Evolutionary conservation across 1,140 invertebrate genomes (phyloP).

Genomic region (Calosoma granatense): DNA sequence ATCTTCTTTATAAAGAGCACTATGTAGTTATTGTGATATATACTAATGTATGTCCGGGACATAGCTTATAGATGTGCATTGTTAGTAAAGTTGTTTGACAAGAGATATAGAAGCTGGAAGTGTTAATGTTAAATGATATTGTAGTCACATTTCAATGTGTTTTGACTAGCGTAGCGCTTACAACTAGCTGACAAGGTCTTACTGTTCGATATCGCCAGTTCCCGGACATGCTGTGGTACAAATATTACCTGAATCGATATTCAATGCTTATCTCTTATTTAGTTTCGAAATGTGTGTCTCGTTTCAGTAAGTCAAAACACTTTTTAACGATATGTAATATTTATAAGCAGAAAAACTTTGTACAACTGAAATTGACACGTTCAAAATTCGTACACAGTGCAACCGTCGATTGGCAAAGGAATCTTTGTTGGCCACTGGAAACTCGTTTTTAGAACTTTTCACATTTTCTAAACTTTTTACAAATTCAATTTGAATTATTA

Average conservation of each 20-base stretch:
- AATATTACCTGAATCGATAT: not conserved
- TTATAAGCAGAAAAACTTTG: not conserved
- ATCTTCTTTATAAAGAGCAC: not conserved
- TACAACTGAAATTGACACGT: too few species aligned
- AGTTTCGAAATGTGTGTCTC: not conserved
- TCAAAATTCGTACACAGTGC: not conserved
- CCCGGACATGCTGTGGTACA: not conserved
- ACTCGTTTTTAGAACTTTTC: not conserved
- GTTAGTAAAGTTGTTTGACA: not conserved
- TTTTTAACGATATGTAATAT: not conserved
- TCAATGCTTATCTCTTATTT: slow-evolving; percentile 3
- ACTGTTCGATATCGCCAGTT: not conserved
- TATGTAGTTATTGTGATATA: not conserved
- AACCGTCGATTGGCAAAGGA: not conserved
- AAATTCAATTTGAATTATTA: not conserved
- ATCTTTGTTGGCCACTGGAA: not conserved
- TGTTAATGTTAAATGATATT: too few species aligned
- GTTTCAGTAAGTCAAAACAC: not conserved
- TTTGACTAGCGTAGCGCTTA: too few species aligned
- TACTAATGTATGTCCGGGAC: not conserved
- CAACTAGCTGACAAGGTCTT: not conserved
- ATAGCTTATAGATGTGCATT: not conserved
- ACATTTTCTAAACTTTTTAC: not conserved
- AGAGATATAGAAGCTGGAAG: not conserved
- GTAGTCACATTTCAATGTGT: too few species aligned